Base-by-base conservation (phyloP, 1,140 invertebrate species). In the Drosophila elegans region DNA sequence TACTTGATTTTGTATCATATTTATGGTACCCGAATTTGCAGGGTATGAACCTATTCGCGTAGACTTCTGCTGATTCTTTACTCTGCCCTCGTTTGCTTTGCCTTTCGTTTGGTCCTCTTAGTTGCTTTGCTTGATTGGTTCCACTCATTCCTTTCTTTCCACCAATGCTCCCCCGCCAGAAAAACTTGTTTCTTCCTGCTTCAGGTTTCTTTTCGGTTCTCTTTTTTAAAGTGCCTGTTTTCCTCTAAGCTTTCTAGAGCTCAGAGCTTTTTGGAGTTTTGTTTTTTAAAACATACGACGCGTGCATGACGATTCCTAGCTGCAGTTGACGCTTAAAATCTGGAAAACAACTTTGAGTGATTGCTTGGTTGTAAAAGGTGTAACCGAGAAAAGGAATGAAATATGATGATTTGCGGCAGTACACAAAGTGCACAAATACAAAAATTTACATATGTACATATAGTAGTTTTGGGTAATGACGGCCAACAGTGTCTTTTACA, bases 131-230 rank as follows among this genome's bases (percentile, higher is more conserved):
- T 85, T 78, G 78, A 82, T 85, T 85, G 78, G 74, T 82, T 86
- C 78, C 83, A 82, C 77, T 84, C 59, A 69, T 60, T 66, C 29
- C 45, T 36, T 45, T 25, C 49, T 10, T 48, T 32, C 57, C 25
- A 41, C 52, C 13, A 13, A 27, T 53, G 45, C 61, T 53, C 32
- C 25, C 56, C 38, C 29, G 29, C 9, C 32, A 68, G 48, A 69
- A 66, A 85, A 85, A 85, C 82, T 64, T 59, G 82, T 85, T 82
- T 86, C 55, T 74, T 72, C 68, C 68, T 80, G 77, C 72, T 84
- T 80, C 55, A 74, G 68, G 62, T 69, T 74, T 85, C 59, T 74
- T 52, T 75, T 46, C 32, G 21, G 48, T 39, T 74, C 56, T 68
- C 48, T 44, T 9, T 42, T 21, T 21, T 4, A 27, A 21, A 32